These are phyloP conservation scores for Maccullochella peelii DNA, from an alignment of 2,113 vertebrate species.

Conservation along the genomic window DNA sequence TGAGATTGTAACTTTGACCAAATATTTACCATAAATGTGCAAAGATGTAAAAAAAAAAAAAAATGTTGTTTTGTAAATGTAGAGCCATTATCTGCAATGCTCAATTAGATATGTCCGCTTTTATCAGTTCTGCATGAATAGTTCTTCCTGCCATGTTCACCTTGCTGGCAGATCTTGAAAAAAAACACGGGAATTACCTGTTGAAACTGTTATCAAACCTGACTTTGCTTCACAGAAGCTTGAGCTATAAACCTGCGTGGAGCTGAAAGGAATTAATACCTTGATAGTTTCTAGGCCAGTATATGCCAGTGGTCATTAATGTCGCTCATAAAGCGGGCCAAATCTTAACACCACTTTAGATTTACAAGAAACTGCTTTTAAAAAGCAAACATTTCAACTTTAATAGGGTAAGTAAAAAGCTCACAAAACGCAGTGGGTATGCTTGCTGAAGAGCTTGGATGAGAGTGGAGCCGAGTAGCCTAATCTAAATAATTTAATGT, in stretches of 20 bases:
- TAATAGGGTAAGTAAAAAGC: slow-evolving; percentile 16
- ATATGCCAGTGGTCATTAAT: slow-evolving; percentile 31
- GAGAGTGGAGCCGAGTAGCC: slow-evolving; percentile 56
- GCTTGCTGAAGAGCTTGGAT: slow-evolving; percentile 55
- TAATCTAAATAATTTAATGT: slow-evolving; percentile 77
- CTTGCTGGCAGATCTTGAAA: slow-evolving; percentile 41
- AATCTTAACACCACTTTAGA: slow-evolving; percentile 29
- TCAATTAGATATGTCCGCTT: slow-evolving; percentile 26
- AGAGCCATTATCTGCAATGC: slow-evolving; percentile 12
- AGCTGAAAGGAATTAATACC: slow-evolving; percentile 52
- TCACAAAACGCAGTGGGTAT: slow-evolving; percentile 31
- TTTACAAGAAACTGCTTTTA: slow-evolving; percentile 50
- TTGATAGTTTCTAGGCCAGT: slow-evolving; percentile 32
- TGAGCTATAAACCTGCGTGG: slow-evolving; percentile 37
- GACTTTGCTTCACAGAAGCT: slow-evolving; percentile 30
- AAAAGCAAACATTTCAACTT: slow-evolving; percentile 54
- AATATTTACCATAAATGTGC: background rate
- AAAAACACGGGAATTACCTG: slow-evolving; percentile 48
- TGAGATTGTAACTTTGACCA: background rate
- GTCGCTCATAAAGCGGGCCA: slow-evolving; percentile 25
- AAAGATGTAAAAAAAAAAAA: slow-evolving; percentile 4
- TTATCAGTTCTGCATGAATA: slow-evolving; percentile 41
- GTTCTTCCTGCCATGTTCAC: slow-evolving; percentile 40
- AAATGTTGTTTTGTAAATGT: slow-evolving; percentile 24
- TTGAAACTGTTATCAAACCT: slow-evolving; percentile 26